Evolutionary conservation across 2,113 vertebrate species (phyloP), one percentile per base, ranked within the genome.

Genomic region (Cavia porcellus): DNA sequence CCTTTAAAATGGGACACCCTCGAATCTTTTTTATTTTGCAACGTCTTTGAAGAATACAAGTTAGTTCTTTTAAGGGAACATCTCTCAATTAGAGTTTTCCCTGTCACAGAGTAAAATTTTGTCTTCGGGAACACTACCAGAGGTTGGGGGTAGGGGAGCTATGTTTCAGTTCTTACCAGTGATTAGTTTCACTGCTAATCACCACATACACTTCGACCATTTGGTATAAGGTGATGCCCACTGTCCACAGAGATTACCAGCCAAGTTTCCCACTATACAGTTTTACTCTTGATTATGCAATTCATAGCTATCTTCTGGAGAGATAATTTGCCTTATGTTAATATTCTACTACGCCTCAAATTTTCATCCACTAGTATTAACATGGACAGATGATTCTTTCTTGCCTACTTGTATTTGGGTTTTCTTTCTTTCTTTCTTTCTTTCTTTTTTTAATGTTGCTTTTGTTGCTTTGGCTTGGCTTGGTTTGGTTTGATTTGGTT

Each of bases 31-130:
- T 11, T 55, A 57, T 62, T 83, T 82, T 52, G 80, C 52, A 57
- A 75, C 20, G 72, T 14, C 94, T 55, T 61, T 97, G 35, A 95
- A 92, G 57, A 94, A 89, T 9, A 74, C 22, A 83, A 62, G 59
- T 47, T 81, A 83, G 77, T 38, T 86, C 47, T 87, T 92, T 68
- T 38, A 70, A 55, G 45, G 80, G n/a, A 94, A 85, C 9, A 79
- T 35, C 72, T 45, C 80, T 94, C 90, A 19, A 0, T 64, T 61
- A 59, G 9, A 42, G 55, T 50, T 79, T 90, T 59, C 75, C 89
- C 42, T 30, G 85, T 45, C 19, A 87, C 75, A 84, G 22, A 93
- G 72, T 62, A 50, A 85, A 88, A 81, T 92, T 64, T 55, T 2
- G 14, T 12, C 32, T 12, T 86, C 4, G 25, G 32, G 19, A 82